These are phyloP conservation scores for Arvicanthis niloticus DNA, from an alignment of 2,113 vertebrate genomes.

Conservation along the genomic window DNA sequence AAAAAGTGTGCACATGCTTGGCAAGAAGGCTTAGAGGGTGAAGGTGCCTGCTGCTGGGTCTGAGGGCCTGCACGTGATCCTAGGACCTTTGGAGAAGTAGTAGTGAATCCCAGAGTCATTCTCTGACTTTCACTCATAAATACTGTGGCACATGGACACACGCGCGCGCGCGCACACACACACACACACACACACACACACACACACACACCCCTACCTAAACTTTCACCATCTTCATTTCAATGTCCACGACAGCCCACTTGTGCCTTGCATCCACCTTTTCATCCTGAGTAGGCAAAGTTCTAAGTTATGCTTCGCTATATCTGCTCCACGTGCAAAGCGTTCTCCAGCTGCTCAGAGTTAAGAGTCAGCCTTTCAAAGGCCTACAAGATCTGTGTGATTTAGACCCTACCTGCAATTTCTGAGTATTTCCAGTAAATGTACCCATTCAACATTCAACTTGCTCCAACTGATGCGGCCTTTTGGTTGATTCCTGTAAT, in stretches of 20 bases:
- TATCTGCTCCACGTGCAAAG: neutral
- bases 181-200: neutral
- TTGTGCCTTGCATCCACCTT: neutral
- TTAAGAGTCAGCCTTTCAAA: neutral
- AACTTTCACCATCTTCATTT: neutral
- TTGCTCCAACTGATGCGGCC: neutral
- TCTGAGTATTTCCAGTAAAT: neutral
- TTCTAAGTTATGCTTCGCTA: neutral
- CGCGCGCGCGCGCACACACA: neutral
- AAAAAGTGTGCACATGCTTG: neutral
- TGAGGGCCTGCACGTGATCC: neutral
- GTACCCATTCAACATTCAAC: fast-evolving
- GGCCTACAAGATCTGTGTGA: neutral
- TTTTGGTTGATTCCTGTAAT: neutral
- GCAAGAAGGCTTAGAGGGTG: neutral
- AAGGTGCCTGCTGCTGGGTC: neutral
- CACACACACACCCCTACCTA: too few species aligned
- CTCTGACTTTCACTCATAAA: neutral
- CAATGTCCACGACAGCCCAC: neutral
- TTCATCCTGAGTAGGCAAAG: neutral
- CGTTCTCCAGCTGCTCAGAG: neutral
- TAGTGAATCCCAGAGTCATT: neutral
- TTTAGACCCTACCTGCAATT: too few species aligned
- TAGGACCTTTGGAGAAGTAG: neutral
- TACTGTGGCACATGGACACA: too few species aligned